A percentile compares a stretch with the other conserved stretches of the same genome.
Conservation (phyloP, 1,140 invertebrate genomes). For the Penaeus chinensis region DNA sequence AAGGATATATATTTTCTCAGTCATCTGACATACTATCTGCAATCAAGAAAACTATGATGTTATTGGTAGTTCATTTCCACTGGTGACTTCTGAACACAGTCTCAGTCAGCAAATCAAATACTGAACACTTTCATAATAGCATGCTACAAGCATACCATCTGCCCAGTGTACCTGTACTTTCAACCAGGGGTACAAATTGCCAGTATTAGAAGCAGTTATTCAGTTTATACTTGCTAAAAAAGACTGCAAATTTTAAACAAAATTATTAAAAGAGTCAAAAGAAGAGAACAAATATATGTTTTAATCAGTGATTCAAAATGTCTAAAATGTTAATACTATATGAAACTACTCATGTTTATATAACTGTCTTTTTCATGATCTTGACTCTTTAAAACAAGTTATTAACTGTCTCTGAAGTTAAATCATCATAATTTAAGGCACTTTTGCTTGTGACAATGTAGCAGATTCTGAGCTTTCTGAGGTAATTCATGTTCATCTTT, state of each 20-base stretch:
- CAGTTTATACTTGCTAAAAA: too few species aligned
- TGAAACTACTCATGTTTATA: not conserved
- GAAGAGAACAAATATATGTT: too few species aligned
- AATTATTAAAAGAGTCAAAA: too few species aligned
- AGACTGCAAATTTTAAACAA: too few species aligned
- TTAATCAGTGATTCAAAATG: too few species aligned
- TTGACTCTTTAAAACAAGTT: too few species aligned
- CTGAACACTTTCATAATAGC: not conserved
- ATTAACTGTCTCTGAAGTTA: too few species aligned
- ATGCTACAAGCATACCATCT: conserved; percentile 11
- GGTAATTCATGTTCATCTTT: not conserved
- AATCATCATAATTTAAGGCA: not conserved
- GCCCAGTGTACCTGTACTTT: conserved; percentile 5
- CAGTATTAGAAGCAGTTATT: conserved; percentile 6
- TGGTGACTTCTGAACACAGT: not conserved
- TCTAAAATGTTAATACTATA: too few species aligned
- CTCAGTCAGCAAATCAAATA: not conserved
- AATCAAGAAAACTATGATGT: too few species aligned
- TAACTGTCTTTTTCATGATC: not conserved
- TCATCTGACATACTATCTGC: too few species aligned
- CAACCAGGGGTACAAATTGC: conserved; percentile 10
- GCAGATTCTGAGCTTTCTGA: conserved; percentile 13
- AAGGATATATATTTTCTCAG: too few species aligned
- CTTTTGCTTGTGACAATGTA: not conserved
- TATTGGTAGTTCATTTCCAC: too few species aligned